Conservation (phyloP, 23 tunicate species). For the Ciona savignyi region DNA sequence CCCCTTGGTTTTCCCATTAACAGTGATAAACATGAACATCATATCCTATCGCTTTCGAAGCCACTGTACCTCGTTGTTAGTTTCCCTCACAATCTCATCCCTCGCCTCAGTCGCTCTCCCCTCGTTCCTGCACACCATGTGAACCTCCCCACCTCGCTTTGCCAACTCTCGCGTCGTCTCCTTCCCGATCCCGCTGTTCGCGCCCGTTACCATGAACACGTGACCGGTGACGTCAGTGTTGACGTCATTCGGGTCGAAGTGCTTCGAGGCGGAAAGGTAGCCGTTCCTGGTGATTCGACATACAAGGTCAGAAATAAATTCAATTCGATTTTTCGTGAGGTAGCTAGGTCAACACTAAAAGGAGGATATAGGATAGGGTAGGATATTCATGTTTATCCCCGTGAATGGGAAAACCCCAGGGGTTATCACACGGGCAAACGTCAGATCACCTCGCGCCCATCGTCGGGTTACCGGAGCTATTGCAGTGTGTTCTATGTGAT, state of each 20-base stretch:
- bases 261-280: conserved; percentile 33
- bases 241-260: conserved; percentile 27
- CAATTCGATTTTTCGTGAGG: too few species aligned
- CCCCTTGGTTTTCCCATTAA: too few species aligned
- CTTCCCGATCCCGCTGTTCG: conserved; percentile 73
- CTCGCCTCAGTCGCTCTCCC: conserved; percentile 74
- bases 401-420: too few species aligned
- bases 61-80: conserved; percentile 48
- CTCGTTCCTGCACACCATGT: conserved; percentile 71
- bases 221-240: conserved; percentile 45
- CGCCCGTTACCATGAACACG: conserved; percentile 63
- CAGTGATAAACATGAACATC: too few species aligned
- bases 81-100: conserved; percentile 66
- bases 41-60: not conserved
- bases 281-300: conserved; percentile 42
- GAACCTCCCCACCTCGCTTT: conserved; percentile 40
- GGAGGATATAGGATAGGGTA: too few species aligned
- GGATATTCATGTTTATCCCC: too few species aligned
- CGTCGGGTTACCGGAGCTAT: too few species aligned
- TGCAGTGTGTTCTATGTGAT: too few species aligned
- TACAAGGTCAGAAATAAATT: too few species aligned
- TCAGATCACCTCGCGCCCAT: too few species aligned
- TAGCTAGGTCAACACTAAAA: too few species aligned
- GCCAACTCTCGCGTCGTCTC: conserved; percentile 45
- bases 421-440: too few species aligned